Percentiles rank a stretch among this genome's conserved stretches.
phyloP scores from a whole-genome alignment of 2,113 vertebrate species.

The Callorhinus ursinus region DNA sequence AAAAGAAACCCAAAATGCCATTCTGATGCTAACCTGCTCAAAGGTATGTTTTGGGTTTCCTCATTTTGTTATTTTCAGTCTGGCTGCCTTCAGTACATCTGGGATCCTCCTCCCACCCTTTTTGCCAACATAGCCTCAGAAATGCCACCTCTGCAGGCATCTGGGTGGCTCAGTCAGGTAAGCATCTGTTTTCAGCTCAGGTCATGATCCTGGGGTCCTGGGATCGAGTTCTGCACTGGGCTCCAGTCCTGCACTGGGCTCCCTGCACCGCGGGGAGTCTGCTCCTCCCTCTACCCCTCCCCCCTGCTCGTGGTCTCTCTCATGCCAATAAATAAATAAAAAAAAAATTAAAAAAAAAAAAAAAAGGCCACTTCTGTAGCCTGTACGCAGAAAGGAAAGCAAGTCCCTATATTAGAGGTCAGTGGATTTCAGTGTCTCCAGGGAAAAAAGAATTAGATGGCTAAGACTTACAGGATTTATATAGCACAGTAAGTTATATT shows the following conservation, averaged over 20 bases:
- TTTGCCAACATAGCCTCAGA: not conserved
- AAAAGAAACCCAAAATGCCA: not conserved
- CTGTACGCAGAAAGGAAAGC: not conserved
- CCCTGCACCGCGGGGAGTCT: no score
- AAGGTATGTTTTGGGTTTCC: not conserved
- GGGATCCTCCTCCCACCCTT: not conserved
- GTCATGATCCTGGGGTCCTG: no score
- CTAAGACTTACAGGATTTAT: not conserved
- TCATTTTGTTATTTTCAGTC: not conserved
- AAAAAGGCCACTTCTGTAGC: not conserved
- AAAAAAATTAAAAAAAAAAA: not conserved
- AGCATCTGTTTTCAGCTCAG: not conserved
- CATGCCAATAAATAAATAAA: no score
- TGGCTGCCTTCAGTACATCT: not conserved
- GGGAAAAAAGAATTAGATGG: not conserved
- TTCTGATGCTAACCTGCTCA: not conserved
- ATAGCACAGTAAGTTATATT: not conserved
- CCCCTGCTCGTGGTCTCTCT: no score
- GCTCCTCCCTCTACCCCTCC: no score
- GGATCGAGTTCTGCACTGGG: no score
- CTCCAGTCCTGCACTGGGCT: no score
- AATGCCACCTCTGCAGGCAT: not conserved
- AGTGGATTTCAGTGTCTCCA: not conserved
- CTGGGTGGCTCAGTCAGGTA: not conserved
- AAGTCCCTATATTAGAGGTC: not conserved